Evolutionary conservation across 2,888 invertebrate species (phyloP), one percentile per base, ranked within the genome.

Genomic region (Erebia epiphron): DNA sequence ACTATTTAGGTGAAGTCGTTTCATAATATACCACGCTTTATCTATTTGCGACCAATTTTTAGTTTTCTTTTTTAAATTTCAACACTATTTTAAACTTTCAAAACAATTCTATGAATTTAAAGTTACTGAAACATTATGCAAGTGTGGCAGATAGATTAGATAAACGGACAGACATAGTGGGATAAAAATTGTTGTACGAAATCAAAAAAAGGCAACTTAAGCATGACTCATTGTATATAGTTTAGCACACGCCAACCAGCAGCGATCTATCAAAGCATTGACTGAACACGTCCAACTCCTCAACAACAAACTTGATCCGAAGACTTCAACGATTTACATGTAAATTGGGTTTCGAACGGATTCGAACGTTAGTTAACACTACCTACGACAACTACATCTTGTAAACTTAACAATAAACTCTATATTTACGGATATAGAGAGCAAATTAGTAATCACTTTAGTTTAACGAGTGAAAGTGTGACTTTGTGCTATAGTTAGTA

Each of bases 261-360:
- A 73, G 70, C 74, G 71, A 74, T 74, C 73, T 65, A 73, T 73
- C 68, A 73, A 65, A 69, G 67, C 70, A 70, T 58, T 71, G 74
- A 62, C 72, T 72, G 70, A 75, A 75, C 72, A 72, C 75, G 72
- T 75, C 74, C 69, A 77, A 77, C 77, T 80, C 80, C 83, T 85
- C 80, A 85, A 85, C 85, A 86, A 79, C 81, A 82, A 87, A 90
- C 86, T 90, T 86, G 86, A 90, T 90, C 87, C 83, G 81, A 80
- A 83, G 88, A 89, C 87, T 89, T 89, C 85, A 84, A 82, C 83
- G 85, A 91, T 91, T 91, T 90, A 87, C 90, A 91, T 91, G 88
- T 86, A 91, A 88, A 91, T 91, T 90, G 91, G 88, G 86, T 89
- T 86, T 83, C 80, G 82, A 89, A 86, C 86, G 85, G 88, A 89